Conservation (phyloP, 2,113 vertebrate species). For the Perognathus longimembris region DNA sequence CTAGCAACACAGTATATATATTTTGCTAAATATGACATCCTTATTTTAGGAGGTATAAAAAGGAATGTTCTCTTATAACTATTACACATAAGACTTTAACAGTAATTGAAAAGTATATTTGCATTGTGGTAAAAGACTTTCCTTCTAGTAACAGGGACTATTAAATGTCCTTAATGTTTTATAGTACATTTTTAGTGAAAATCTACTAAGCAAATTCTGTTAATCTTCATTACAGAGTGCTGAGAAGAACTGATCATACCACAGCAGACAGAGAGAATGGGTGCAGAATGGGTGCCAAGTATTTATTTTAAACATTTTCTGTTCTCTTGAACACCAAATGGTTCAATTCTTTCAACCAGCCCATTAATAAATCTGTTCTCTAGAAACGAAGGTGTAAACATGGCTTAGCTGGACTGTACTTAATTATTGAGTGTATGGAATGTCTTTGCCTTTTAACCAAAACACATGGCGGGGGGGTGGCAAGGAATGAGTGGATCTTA, state of each 20-base stretch:
- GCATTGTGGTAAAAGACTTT: too few relatives aligned
- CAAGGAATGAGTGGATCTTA: not conserved
- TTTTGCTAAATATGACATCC: not conserved
- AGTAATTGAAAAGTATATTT: constrained; percentile 10
- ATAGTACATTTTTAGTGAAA: constrained; percentile 58
- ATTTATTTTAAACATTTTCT: constrained; percentile 84
- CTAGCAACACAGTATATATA: not conserved
- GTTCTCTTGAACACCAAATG: constrained; percentile 84
- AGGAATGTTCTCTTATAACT: not conserved
- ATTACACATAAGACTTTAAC: not conserved
- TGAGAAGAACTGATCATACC: constrained; percentile 80
- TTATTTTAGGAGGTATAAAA: not conserved
- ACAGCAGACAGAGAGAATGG: constrained; percentile 79
- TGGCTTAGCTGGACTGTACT: constrained; percentile 62
- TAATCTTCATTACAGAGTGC: constrained; percentile 58
- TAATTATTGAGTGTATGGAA: constrained; percentile 68
- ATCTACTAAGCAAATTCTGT: constrained; percentile 43
- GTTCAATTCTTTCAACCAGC: constrained; percentile 84
- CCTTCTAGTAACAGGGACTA: too few relatives aligned
- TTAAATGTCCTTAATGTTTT: too few relatives aligned
- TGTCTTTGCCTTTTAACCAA: constrained; percentile 59
- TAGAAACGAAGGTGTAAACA: constrained; percentile 79
- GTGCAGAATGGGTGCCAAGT: constrained; percentile 81
- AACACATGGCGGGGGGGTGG: constrained; percentile 65
- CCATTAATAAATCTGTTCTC: constrained; percentile 83